Evolutionary conservation across 2,797 vertebrate genomes (phyloP).

Genomic region (Mormyrus hasselquistii): DNA sequence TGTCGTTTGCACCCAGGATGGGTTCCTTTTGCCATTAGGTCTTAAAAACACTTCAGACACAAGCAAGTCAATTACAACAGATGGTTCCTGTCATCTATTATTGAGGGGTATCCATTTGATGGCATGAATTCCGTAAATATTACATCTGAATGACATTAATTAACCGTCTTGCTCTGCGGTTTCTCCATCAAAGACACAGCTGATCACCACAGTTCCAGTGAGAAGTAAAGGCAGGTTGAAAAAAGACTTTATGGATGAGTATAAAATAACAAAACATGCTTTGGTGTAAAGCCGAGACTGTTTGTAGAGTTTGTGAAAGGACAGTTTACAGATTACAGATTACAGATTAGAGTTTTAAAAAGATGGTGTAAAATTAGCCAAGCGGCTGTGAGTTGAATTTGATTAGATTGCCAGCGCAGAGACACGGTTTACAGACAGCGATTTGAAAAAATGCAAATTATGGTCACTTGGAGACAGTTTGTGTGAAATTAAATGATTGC

Average conservation of each 20-base stretch:
- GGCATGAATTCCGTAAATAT: constrained; percentile 65
- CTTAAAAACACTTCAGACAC: constrained; percentile 41
- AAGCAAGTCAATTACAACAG: constrained; percentile 63
- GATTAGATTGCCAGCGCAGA: not conserved
- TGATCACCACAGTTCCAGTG: not conserved
- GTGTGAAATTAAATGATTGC: not conserved
- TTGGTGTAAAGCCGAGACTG: not conserved
- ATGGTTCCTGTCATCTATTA: constrained; percentile 69
- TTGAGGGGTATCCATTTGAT: constrained; percentile 60
- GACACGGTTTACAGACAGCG: not conserved
- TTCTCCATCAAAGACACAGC: constrained; percentile 39
- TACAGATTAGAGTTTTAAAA: not conserved
- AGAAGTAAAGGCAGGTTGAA: not conserved
- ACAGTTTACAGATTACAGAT: not conserved
- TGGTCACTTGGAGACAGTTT: not conserved
- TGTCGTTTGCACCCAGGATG: constrained; percentile 34
- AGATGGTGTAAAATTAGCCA: not conserved
- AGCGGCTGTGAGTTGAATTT: not conserved
- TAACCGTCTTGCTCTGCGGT: constrained; percentile 40
- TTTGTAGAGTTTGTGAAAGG: not conserved
- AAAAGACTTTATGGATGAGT: constrained; percentile 13
- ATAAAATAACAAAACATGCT: not conserved
- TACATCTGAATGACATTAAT: constrained; percentile 63
- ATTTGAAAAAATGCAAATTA: not conserved
- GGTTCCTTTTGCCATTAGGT: constrained; percentile 54